These are phyloP conservation scores for Phodopus roborovskii DNA, from an alignment of 2,113 vertebrate genomes.

Conservation along the genomic window DNA sequence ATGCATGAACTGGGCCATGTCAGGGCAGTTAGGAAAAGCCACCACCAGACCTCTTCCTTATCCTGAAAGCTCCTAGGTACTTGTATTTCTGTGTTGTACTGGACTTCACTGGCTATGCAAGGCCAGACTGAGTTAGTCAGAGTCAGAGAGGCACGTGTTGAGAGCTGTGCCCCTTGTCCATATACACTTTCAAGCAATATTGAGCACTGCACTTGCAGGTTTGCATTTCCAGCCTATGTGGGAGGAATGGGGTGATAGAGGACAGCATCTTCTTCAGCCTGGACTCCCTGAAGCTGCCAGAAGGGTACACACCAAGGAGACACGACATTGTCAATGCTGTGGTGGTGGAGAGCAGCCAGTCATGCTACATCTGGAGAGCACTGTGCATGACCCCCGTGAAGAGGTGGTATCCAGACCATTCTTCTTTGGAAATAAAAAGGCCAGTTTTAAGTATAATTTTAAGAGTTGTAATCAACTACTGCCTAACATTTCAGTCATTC, in stretches of 20 bases:
- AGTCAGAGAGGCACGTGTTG: not conserved
- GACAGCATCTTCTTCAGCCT: constrained; percentile 93
- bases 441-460: not conserved
- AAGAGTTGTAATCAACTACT: not conserved
- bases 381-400: constrained; percentile 91
- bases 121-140: not conserved
- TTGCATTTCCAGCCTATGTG: constrained; percentile 89
- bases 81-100: not conserved
- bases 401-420: constrained; percentile 82
- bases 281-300: constrained; percentile 91
- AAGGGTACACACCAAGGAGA: constrained; percentile 87
- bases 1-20: not conserved
- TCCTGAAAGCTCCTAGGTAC: not conserved
- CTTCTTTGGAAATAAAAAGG: not conserved
- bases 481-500: not conserved
- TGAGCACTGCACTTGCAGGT: constrained; percentile 84
- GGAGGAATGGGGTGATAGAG: constrained; percentile 90
- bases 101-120: not conserved
- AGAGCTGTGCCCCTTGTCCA: not conserved
- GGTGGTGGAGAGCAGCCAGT: constrained; percentile 96
- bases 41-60: not conserved
- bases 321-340: constrained; percentile 91
- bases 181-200: not conserved
- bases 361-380: constrained; percentile 94
- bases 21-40: not conserved